phyloP scores from a whole-genome alignment of 2,888 invertebrate genomes.

The Invenusta paracnida region DNA sequence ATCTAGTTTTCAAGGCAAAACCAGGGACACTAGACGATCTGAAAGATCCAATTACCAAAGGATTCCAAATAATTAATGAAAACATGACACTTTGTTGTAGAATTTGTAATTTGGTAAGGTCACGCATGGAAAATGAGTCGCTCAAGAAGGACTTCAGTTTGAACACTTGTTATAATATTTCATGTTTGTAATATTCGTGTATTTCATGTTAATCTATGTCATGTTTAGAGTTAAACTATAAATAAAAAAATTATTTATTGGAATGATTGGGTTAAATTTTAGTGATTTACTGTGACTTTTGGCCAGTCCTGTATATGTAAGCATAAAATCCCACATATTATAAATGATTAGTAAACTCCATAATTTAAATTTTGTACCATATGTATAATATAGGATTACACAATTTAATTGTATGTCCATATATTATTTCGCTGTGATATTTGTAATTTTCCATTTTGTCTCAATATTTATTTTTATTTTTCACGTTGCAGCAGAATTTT shows the following conservation, averaged over 20 bases:
- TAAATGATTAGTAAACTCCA: too few relatives aligned
- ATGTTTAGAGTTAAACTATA: too few relatives aligned
- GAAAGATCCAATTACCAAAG: background rate
- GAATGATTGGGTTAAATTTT: background rate
- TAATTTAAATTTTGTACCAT: too few relatives aligned
- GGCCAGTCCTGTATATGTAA: background rate
- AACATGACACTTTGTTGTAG: background rate
- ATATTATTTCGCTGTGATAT: too few relatives aligned
- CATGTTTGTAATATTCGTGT: background rate
- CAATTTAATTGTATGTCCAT: too few relatives aligned
- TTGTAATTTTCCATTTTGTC: too few relatives aligned
- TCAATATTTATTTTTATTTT: too few relatives aligned
- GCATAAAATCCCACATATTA: too few relatives aligned
- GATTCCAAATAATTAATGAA: background rate
- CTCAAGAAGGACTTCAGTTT: too few relatives aligned
- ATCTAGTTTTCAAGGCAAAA: background rate
- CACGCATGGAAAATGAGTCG: background rate
- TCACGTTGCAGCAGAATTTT: too few relatives aligned
- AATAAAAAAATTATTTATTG: too few relatives aligned
- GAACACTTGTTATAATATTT: background rate
- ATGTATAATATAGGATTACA: too few relatives aligned
- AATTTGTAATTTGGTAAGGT: background rate
- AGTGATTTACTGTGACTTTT: background rate
- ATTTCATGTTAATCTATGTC: background rate
- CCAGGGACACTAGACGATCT: background rate